Evolutionary conservation across 2,797 vertebrate genomes (phyloP).

Genomic region (Ceryle rudis): DNA sequence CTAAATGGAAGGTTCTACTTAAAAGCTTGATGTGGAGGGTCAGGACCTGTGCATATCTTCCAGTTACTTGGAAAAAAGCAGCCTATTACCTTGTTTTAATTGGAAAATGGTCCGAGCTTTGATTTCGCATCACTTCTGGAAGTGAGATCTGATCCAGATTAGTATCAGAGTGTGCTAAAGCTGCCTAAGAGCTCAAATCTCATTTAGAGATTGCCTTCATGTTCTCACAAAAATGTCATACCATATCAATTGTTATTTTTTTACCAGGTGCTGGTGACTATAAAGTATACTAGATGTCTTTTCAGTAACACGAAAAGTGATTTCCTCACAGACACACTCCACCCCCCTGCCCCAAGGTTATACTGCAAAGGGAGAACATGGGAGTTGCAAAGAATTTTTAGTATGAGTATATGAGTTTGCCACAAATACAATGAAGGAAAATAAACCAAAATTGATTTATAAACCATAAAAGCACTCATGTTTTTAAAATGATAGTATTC

Average conservation of each 20-base stretch:
- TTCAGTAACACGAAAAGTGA: constrained; percentile 60
- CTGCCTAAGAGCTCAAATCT: constrained; percentile 71
- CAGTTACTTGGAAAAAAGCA: not conserved
- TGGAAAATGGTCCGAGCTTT: not conserved
- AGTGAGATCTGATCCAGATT: constrained; percentile 55
- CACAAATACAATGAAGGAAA: constrained; percentile 64
- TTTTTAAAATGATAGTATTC: constrained; percentile 27
- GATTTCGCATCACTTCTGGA: constrained; percentile 20
- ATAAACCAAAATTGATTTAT: constrained; percentile 67
- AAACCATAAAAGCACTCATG: not conserved
- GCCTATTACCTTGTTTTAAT: constrained; percentile 15
- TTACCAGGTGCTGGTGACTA: constrained; percentile 60
- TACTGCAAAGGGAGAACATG: constrained; percentile 48
- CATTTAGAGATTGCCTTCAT: constrained; percentile 68
- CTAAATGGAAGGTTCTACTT: not conserved
- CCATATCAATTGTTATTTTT: constrained; percentile 62
- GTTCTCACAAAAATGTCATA: constrained; percentile 66
- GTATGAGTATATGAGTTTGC: constrained; percentile 54
- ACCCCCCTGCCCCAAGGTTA: not conserved
- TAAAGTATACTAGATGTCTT: constrained; percentile 65
- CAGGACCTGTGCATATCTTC: not conserved
- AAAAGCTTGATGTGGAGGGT: not conserved
- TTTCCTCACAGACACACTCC: no score
- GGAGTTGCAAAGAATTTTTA: constrained; percentile 71
- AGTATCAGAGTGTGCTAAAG: constrained; percentile 38